Base-by-base conservation (phyloP, 2,113 vertebrate species). In the Cygnus atratus region DNA sequence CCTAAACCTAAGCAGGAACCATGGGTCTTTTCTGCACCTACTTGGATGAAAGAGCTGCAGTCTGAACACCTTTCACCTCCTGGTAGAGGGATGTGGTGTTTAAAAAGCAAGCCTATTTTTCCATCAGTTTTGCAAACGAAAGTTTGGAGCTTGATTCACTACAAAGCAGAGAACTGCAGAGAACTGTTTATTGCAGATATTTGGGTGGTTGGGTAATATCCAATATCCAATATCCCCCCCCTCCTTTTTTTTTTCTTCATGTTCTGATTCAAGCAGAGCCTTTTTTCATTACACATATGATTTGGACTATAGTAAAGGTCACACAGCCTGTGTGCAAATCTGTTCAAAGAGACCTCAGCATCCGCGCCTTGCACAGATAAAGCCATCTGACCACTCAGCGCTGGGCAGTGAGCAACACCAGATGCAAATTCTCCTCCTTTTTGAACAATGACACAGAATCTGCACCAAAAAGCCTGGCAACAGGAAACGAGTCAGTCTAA, bases 361-460 rank as follows among this genome's bases (percentile, higher is more conserved):
- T 10, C 75, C 37, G 48, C 13, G 11, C 9, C n/a, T 43, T 41
- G 24, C 75, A 50, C n/a, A 43, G 48, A 16, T 19, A 11, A 7
- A 14, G 20, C n/a, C 1, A 0, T n/a, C 44, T 31, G 55, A 12
- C 16, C 0, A 0, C 31, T 58, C 31, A 7, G 31, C 20, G 52
- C 50, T 65, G 57, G 48, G n/a, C 39, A 37, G 28, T 20, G 19
- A 74, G 21, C 13, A 67, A 29, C 33, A 73, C 41, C 44, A 10
- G 14, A 52, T 76, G 35, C 11, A 70, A 55, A 72, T 52, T 66
- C 17, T 54, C 14, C 73, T 13, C 9, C 35, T 48, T 65, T 78
- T 35, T 57, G 8, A 55, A 25, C 8, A 70, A n/a, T 0, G 1
- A 26, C 37, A 22, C 7, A 46, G n/a, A 66, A 61, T 39, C 24